These are phyloP conservation scores for Leptatherina wallacei DNA, from an alignment of 2,797 vertebrate species.

Conservation along the genomic window DNA sequence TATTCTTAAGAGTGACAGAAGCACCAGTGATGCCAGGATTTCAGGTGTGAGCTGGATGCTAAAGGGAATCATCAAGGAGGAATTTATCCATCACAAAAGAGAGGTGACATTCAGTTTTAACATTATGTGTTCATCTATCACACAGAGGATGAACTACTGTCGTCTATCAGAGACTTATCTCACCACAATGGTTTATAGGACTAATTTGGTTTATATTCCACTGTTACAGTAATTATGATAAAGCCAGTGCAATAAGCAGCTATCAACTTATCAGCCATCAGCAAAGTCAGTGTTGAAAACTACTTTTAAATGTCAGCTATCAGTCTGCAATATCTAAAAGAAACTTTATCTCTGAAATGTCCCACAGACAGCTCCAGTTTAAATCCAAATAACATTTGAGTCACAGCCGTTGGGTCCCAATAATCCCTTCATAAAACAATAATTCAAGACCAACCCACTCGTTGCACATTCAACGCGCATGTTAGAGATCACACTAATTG, in stretches of 20 bases:
- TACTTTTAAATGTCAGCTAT: conserved; percentile 53
- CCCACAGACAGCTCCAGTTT: conserved; percentile 43
- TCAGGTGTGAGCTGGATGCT: conserved; percentile 64
- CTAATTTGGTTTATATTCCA: conserved; percentile 7
- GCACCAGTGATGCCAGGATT: conserved; percentile 54
- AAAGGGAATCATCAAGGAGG: conserved; percentile 51
- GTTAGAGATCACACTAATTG: conserved; percentile 72
- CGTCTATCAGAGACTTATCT: conserved; percentile 23
- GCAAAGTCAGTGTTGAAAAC: conserved; percentile 21
- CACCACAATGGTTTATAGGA: neutral
- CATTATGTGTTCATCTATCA: conserved; percentile 53
- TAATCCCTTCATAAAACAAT: conserved; percentile 29
- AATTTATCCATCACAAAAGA: conserved; percentile 42
- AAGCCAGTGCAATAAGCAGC: conserved; percentile 9
- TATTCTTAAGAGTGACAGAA: conserved; percentile 62
- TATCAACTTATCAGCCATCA: conserved; percentile 27
- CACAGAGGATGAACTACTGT: conserved; percentile 30
- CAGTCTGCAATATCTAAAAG: conserved; percentile 41
- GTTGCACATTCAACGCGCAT: conserved; percentile 50
- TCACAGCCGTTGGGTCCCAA: conserved; percentile 36
- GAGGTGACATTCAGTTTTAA: conserved; percentile 58
- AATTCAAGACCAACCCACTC: conserved; percentile 42
- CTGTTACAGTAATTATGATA: conserved; percentile 25
- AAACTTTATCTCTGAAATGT: conserved; percentile 46
- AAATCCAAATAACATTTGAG: conserved; percentile 55